Evolutionary conservation across 2,888 invertebrate genomes (phyloP).

Genomic region (Tribolium freemani): DNA sequence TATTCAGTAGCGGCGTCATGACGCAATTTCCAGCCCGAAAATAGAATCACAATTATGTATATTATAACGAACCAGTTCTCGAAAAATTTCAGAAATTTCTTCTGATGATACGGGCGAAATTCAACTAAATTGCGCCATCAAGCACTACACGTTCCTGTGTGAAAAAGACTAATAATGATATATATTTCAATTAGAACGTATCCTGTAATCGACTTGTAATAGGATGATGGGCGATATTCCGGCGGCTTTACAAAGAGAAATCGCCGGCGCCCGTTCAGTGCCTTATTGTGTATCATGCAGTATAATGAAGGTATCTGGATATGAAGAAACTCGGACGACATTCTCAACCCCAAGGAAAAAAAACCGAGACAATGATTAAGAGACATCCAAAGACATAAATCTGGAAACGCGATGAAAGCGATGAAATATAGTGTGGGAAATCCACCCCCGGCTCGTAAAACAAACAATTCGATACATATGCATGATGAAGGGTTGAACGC

Average conservation of each 20-base stretch:
- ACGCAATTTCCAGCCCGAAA: slow-evolving; percentile 13
- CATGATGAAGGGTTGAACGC: neutral
- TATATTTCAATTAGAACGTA: slow-evolving; percentile 47
- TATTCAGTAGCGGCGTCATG: slow-evolving; percentile 6
- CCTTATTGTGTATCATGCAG: slow-evolving; percentile 47
- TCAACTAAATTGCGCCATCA: slow-evolving; percentile 1
- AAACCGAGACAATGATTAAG: slow-evolving; percentile 34
- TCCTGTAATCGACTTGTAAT: slow-evolving; percentile 45
- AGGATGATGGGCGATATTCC: slow-evolving; percentile 45
- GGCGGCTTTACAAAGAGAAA: slow-evolving; percentile 43
- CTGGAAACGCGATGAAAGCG: slow-evolving; percentile 43
- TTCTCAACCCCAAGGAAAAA: slow-evolving; percentile 8
- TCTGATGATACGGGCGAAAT: neutral
- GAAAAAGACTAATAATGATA: slow-evolving; percentile 45
- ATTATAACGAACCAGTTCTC: neutral
- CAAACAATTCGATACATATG: slow-evolving; percentile 19
- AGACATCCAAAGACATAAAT: slow-evolving; percentile 41
- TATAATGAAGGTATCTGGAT: slow-evolving; percentile 44
- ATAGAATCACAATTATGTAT: neutral
- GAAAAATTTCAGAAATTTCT: neutral
- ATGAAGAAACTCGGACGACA: slow-evolving; percentile 14
- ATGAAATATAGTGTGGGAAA: slow-evolving; percentile 40
- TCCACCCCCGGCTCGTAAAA: neutral
- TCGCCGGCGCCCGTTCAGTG: slow-evolving; percentile 33
- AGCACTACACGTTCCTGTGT: slow-evolving; percentile 17